phyloP scores from a whole-genome alignment of 2,113 vertebrate genomes.

The Sciurus niger region DNA sequence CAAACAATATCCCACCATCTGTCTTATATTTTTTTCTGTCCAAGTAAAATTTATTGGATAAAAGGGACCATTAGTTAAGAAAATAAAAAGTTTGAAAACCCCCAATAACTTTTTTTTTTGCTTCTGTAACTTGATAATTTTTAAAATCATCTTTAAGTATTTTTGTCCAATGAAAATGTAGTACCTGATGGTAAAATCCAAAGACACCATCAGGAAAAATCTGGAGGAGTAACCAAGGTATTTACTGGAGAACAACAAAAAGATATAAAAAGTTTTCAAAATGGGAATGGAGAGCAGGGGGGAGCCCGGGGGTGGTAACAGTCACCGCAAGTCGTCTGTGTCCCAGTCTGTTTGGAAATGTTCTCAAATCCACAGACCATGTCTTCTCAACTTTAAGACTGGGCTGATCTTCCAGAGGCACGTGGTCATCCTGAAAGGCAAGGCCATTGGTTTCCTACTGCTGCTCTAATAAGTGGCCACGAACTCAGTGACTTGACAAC shows the following conservation, averaged over 20 bases:
- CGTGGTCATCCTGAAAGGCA: neutral
- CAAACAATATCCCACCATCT: neutral
- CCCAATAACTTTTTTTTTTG: neutral
- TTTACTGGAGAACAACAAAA: slow-evolving; percentile 2
- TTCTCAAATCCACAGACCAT: neutral
- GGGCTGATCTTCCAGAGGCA: neutral
- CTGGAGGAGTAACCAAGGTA: neutral
- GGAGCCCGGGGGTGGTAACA: too few relatives aligned
- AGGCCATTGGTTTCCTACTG: neutral
- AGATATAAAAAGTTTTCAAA: neutral
- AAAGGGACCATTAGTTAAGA: neutral
- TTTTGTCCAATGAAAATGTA: neutral
- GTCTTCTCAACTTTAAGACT: neutral
- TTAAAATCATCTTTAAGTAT: neutral
- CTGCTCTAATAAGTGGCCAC: neutral
- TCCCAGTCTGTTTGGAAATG: neutral
- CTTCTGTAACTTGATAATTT: neutral
- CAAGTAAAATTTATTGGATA: neutral
- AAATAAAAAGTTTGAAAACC: slow-evolving; percentile 10
- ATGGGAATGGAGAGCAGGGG: neutral
- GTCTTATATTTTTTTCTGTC: neutral
- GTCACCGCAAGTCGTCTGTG: neutral
- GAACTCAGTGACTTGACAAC: neutral
- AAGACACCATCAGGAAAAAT: neutral
- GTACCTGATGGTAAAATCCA: neutral